These are phyloP conservation scores for Pristionchus exspectatus DNA, from an alignment of 2,888 invertebrate genomes.

Conservation along the genomic window DNA sequence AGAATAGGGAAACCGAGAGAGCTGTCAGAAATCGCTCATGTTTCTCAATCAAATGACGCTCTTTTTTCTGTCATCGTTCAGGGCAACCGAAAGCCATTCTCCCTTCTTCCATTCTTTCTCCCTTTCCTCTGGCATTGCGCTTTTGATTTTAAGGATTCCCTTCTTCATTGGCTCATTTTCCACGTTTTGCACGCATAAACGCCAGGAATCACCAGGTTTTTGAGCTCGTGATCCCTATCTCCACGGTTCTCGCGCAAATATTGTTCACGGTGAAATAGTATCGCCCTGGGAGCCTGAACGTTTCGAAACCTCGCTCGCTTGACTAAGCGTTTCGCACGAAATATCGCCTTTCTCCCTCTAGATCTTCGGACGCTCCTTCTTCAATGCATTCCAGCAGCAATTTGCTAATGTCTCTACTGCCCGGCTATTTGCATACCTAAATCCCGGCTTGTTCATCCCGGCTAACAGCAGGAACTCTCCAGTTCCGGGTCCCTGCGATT, in stretches of 20 bases:
- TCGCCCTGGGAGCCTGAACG: background rate
- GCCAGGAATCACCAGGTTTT: too few relatives aligned
- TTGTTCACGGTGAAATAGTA: background rate
- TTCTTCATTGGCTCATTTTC: background rate
- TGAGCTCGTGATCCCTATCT: background rate
- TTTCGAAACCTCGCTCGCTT: background rate
- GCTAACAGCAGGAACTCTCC: background rate
- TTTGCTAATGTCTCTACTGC: background rate
- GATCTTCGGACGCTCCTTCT: background rate
- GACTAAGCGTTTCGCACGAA: conserved; percentile 1
- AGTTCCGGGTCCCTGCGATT: conserved; percentile 1
- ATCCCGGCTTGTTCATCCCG: background rate
- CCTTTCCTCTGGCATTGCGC: background rate
- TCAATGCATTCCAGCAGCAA: background rate
- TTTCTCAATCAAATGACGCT: background rate
- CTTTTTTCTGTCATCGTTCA: background rate
- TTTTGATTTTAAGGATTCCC: background rate
- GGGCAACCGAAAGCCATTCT: background rate
- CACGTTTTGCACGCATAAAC: background rate
- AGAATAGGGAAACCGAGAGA: background rate
- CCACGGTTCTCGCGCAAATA: background rate
- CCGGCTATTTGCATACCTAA: background rate
- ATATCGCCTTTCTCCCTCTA: background rate
- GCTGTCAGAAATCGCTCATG: background rate
- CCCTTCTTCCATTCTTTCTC: background rate